phyloP scores from a whole-genome alignment of 92 coral and sea anemone genomes.

The Palythoa caribaeorum region DNA sequence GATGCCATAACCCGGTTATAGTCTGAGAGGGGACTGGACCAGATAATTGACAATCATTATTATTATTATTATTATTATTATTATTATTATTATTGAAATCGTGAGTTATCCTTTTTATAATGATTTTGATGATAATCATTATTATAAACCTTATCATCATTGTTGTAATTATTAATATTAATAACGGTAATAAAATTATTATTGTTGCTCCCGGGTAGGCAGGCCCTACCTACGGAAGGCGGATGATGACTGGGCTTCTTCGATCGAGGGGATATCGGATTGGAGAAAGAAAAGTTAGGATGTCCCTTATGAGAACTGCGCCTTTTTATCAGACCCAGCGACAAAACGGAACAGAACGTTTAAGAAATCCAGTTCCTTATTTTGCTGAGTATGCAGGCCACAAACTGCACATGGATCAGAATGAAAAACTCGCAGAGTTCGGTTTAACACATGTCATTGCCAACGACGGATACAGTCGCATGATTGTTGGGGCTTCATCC shows the following conservation, averaged over 20 bases:
- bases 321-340: conserved; percentile 18
- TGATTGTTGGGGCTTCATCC: conserved; percentile 42
- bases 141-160: not conserved
- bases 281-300: conserved; percentile 29
- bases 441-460: conserved; percentile 34
- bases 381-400: conserved; percentile 49
- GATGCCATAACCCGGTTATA: too few relatives aligned
- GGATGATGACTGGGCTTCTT: conserved; percentile 34
- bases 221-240: conserved; percentile 44
- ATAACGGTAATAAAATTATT: not conserved
- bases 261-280: conserved; percentile 29
- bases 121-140: not conserved
- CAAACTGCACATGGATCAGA: conserved; percentile 42
- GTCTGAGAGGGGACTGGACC: too few relatives aligned
- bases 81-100: not conserved
- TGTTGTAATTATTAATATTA: not conserved
- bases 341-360: conserved; percentile 33
- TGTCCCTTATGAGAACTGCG: not conserved
- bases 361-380: conserved; percentile 32
- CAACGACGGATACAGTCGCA: conserved; percentile 43
- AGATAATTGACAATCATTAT: too few relatives aligned
- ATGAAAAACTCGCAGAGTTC: conserved; percentile 45
- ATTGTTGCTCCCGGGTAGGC: not conserved
- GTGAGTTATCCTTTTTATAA: not conserved
- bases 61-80: not conserved